Evolutionary conservation across 2,888 invertebrate species (phyloP).

Genomic region (Drosophila sordidula): DNA sequence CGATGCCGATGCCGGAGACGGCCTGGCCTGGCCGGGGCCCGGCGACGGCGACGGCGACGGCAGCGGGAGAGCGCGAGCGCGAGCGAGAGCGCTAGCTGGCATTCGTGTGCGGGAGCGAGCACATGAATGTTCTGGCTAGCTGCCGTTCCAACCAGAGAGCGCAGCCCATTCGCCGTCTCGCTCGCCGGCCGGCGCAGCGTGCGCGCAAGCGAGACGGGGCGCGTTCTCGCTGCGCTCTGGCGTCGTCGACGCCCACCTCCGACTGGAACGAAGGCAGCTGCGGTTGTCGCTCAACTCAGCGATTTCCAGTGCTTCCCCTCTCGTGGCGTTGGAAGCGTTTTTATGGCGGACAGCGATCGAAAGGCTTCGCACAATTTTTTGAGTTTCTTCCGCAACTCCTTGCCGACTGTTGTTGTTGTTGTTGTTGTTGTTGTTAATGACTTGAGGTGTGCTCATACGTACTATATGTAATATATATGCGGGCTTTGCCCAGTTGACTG

Average conservation of each 20-base stretch:
- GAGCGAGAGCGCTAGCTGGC: constrained; percentile 22
- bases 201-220: constrained; percentile 36
- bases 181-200: background rate
- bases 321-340: constrained; percentile 65
- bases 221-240: constrained; percentile 31
- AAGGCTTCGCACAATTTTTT: constrained; percentile 61
- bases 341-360: constrained; percentile 78
- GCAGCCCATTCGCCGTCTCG: constrained; percentile 36
- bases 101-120: constrained; percentile 28
- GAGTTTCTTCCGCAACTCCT: constrained; percentile 49
- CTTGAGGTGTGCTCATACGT: background rate
- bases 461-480: background rate
- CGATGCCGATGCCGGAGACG: constrained; percentile 50
- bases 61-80: constrained; percentile 13
- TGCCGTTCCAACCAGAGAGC: constrained; percentile 63
- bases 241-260: constrained; percentile 70
- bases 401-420: constrained; percentile 1
- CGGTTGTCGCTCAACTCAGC: constrained; percentile 32
- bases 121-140: constrained; percentile 39
- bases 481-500: background rate
- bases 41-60: background rate
- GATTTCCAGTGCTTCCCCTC: constrained; percentile 54
- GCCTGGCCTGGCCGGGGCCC: constrained; percentile 29
- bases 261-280: constrained; percentile 63
- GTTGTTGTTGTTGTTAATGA: constrained; percentile 3